Evolutionary conservation across 2,888 invertebrate species (phyloP).

Genomic region (Aethes cnicana): DNA sequence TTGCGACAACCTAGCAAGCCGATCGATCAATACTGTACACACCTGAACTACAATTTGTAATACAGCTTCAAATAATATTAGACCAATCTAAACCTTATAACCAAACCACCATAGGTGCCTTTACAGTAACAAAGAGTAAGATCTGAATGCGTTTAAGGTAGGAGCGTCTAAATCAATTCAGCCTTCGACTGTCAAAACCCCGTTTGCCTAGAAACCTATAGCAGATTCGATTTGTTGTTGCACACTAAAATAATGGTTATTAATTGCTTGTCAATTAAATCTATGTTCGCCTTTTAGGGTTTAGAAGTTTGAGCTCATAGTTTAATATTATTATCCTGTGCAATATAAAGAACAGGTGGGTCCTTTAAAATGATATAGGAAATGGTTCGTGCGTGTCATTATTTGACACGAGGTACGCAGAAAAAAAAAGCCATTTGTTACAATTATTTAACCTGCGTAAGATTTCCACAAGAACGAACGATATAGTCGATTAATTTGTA

Average conservation of each 20-base stretch:
- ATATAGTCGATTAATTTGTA: too few relatives aligned
- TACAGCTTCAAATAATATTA: background rate
- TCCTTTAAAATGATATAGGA: too few relatives aligned
- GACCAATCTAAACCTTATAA: background rate
- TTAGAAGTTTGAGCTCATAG: too few relatives aligned
- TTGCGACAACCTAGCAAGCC: slow-evolving; percentile 11
- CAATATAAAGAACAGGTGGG: too few relatives aligned
- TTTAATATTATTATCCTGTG: too few relatives aligned
- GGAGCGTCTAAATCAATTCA: background rate
- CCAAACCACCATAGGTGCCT: background rate
- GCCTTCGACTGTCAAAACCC: slow-evolving; percentile 16
- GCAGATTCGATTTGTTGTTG: slow-evolving; percentile 25
- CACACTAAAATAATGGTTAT: slow-evolving; percentile 20
- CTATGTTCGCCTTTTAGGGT: background rate
- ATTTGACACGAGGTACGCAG: too few relatives aligned
- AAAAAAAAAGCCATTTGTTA: too few relatives aligned
- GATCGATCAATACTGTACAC: slow-evolving; percentile 18
- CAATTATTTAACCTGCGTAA: too few relatives aligned
- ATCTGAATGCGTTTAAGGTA: background rate
- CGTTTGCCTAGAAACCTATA: slow-evolving; percentile 13
- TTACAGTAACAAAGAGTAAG: background rate
- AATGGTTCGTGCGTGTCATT: too few relatives aligned
- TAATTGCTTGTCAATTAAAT: slow-evolving; percentile 30
- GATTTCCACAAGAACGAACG: too few relatives aligned
- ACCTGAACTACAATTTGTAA: background rate